Evolutionary conservation across 1,140 invertebrate genomes (phyloP), one percentile per base, ranked within the genome.

Genomic region (Zaprionus taronus): DNA sequence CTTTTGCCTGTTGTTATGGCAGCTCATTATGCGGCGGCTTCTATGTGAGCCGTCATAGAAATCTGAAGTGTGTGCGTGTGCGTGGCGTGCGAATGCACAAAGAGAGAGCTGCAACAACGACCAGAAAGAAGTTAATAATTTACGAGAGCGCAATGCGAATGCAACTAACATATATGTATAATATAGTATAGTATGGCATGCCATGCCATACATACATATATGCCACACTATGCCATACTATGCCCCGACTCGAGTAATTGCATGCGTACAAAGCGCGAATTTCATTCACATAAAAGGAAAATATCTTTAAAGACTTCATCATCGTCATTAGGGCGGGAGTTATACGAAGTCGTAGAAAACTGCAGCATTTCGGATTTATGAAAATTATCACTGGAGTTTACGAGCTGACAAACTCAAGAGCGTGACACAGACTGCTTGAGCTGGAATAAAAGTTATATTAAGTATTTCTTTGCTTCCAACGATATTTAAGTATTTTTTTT

Each of bases 21-120:
- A 83, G 84, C 84, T 87, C 84, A 87, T 87, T 87, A 87, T 84
- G 81, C 73, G 75, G 81, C 75, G 41, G 67, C 78, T 87, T 68
- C 77, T 80, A 77, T 71, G 72, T 69, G 31, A 3, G 51, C 53
- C 79, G 70, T 81, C 74, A 82, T 69, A 81, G 63, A 70, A 80
- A 79, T 80, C 71, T 86, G 81, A 51, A 81, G 65, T 36, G 60
- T 69, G 56, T 61, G 47, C 31, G 55, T 44, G 38, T 49, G 28
- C 36, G n/a, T 12, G 20, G 49, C 61, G 63, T 38, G 63, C 47
- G 34, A 47, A 17, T 47, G 36, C 66, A 71, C 64, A 68, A 61
- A 68, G 71, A 61, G 71, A 61, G 72, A n/a, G 12, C 56, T 62
- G 66, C 49, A 28, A 28, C 41, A 58, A 26, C 58, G 22, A 24